Evolutionary conservation across 23 tunicate species (phyloP).

Genomic region (Ciona savignyi): DNA sequence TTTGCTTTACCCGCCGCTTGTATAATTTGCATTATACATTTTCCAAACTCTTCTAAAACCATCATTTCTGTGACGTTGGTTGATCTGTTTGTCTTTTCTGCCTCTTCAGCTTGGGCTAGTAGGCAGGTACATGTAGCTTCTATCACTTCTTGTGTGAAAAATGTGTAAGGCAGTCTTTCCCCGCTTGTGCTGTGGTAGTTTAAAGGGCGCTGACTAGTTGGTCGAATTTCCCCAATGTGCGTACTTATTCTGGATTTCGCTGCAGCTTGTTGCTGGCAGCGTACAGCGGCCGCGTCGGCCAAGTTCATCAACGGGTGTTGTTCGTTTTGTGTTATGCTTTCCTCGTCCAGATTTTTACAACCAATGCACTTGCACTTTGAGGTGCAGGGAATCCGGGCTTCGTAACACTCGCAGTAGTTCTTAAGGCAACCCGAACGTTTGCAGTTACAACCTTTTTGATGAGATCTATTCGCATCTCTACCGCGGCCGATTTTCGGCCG

Average conservation of each 20-base stretch:
- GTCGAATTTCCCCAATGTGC: slow-evolving; percentile 62
- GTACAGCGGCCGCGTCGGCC: slow-evolving; percentile 89
- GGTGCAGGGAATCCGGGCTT: slow-evolving; percentile 92
- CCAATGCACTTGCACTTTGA: slow-evolving; percentile 92
- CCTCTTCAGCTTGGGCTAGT: slow-evolving; percentile 96
- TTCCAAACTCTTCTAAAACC: slow-evolving; percentile 92
- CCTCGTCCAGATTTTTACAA: slow-evolving; percentile 76
- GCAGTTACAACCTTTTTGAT: slow-evolving; percentile 97
- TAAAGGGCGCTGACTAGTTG: slow-evolving; percentile 16
- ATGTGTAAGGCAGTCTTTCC: slow-evolving; percentile 63
- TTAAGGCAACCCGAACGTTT: slow-evolving; percentile 91
- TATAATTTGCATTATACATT: slow-evolving; percentile 87
- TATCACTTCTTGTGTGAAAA: slow-evolving; percentile 86
- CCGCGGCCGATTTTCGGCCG: slow-evolving; percentile 93
- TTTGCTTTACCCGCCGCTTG: slow-evolving; percentile 91
- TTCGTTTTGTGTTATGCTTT: slow-evolving; percentile 20
- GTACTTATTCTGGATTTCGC: slow-evolving; percentile 46
- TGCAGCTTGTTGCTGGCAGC: slow-evolving; percentile 89
- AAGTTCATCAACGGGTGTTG: slow-evolving; percentile 69
- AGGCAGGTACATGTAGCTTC: slow-evolving; percentile 91
- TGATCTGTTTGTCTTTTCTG: slow-evolving; percentile 76
- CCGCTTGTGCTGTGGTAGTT: not conserved
- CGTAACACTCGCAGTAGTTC: slow-evolving; percentile 95
- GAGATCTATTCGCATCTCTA: slow-evolving; percentile 77
- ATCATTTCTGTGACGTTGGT: slow-evolving; percentile 58